Evolutionary conservation across 1,140 invertebrate species (phyloP), one percentile per base, ranked within the genome.

Genomic region (Popillia japonica): DNA sequence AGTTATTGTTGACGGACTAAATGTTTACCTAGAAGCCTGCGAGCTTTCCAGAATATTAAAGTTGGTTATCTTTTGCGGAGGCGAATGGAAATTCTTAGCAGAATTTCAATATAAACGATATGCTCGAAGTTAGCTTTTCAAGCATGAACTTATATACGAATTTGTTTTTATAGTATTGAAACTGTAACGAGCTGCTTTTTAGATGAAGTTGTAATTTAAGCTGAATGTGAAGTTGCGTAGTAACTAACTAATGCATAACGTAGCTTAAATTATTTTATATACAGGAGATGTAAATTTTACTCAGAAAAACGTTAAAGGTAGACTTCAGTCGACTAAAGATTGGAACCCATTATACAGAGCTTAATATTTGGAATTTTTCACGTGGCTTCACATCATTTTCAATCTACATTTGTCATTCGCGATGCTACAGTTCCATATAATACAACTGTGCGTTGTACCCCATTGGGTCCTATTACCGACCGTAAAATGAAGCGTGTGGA

Each of bases 1-100:
- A 34, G 61, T 68, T 68, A 68, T 68, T 68, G 61, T 68, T 68
- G 61, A 68, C 61, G 61, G 20, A 68, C 61, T 68, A 68, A 68
- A 68, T 27, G 61, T 68, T 68, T 68, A 14, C 61, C 9, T 68
- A 23, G 27, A 23, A 22, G 20, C 20, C 61, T 10, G 61, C 22
- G 3, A 22, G 61, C 61, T 9, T 22, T 34, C 7, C 20, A 14
- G 61, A 68, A 68, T 68, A 68, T 68, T 68, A 68, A 68, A 68
- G 61, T 68, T 20, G 61, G 61, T 68, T 68, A 68, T 68, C 61
- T 68, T 68, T 68, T 6, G 61, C 20, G 61, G 22, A 27, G 11
- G 7, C 2, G 22, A 11, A 9, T 68, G 22, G 23, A 68, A 68
- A 68, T 14, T 23, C 61, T 23, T 68, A 27, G 17, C 61, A 7